Evolutionary conservation across 2,113 vertebrate genomes (phyloP).

Genomic region (Thoracochromis brauschi): DNA sequence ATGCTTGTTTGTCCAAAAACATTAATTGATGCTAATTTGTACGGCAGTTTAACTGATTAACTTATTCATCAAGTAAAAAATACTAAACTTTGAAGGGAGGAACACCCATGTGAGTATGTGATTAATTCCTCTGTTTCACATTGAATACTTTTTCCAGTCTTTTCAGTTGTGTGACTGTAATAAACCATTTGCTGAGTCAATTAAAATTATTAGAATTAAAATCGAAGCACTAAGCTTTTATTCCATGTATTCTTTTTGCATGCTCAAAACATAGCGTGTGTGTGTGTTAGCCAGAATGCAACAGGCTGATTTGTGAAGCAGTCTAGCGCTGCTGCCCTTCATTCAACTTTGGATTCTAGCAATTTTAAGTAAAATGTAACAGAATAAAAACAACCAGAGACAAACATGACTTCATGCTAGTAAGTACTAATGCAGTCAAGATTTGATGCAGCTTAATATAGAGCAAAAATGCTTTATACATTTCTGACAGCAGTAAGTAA

Average conservation of each 20-base stretch:
- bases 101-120: neutral
- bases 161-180: neutral
- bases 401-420: neutral
- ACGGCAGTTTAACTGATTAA: neutral
- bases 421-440: neutral
- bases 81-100: neutral
- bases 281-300: neutral
- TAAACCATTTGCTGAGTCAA: neutral
- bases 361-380: neutral
- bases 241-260: neutral
- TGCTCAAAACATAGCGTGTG: neutral
- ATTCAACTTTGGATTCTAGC: neutral
- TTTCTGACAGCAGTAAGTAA: neutral
- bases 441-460: neutral
- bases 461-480: neutral
- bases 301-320: neutral
- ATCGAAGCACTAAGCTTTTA: neutral
- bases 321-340: neutral
- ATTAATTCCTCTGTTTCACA: neutral
- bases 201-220: neutral
- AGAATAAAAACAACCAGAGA: neutral
- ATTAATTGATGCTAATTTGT: neutral
- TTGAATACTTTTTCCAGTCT: neutral
- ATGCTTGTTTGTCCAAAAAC: neutral
- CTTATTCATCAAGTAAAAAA: neutral